Conservation (phyloP, 2,888 invertebrate genomes). For the Nephrotoma flavescens region DNA sequence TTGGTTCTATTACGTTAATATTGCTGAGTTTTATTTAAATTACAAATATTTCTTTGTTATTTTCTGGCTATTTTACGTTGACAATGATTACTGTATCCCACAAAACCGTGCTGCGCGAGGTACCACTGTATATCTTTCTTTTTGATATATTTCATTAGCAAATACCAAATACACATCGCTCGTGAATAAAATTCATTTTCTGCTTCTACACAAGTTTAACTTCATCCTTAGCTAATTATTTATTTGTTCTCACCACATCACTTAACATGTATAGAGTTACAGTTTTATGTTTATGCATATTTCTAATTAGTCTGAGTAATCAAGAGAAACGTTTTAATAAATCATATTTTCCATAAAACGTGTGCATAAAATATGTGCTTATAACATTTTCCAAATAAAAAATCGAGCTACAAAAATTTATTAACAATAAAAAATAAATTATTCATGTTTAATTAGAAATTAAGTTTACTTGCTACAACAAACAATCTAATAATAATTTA, state of each 20-base stretch:
- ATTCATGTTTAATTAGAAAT: neutral
- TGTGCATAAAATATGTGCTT: neutral
- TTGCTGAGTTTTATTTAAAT: too few relatives aligned
- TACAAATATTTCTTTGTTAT: too few relatives aligned
- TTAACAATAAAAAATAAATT: neutral
- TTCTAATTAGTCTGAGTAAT: neutral
- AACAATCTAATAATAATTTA: neutral
- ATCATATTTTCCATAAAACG: neutral
- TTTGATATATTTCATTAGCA: too few relatives aligned
- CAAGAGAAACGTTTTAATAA: neutral
- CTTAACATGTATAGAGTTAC: neutral
- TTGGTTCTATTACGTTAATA: too few relatives aligned
- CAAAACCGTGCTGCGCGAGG: too few relatives aligned
- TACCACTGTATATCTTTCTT: too few relatives aligned
- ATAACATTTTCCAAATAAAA: neutral
- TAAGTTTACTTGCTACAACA: neutral
- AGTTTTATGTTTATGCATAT: neutral
- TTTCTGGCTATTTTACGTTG: too few relatives aligned
- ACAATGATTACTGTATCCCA: too few relatives aligned
- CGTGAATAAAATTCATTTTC: too few relatives aligned
- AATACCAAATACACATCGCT: too few relatives aligned
- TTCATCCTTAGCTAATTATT: neutral
- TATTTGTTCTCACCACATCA: neutral
- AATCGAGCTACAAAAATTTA: neutral
- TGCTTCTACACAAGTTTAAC: neutral